Percentiles rank a stretch among this genome's conserved stretches.
Conservation (phyloP, 2,797 vertebrate genomes). For the Ispidina lecontei region DNA sequence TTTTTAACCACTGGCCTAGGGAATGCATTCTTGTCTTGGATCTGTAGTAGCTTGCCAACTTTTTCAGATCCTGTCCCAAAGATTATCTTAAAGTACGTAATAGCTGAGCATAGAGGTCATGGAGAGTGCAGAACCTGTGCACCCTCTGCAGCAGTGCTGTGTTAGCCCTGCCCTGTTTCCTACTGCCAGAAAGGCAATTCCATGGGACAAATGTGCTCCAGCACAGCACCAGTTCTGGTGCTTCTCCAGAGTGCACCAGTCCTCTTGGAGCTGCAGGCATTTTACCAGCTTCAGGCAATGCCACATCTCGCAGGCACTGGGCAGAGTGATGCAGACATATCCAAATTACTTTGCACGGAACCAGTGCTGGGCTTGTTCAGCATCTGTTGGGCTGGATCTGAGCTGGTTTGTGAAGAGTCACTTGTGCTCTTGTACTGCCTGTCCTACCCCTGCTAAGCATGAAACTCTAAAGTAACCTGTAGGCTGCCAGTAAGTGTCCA, state of each 20-base stretch:
- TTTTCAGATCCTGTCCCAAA: not conserved
- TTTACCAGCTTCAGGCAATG: not conserved
- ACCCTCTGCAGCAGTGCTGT: not conserved
- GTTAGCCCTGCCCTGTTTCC: not conserved
- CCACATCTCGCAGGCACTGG: not conserved
- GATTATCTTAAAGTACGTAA: not conserved
- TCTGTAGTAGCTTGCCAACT: not conserved
- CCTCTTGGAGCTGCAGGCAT: not conserved
- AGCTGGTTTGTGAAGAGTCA: not conserved
- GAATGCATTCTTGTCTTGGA: not conserved
- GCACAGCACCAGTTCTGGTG: not conserved
- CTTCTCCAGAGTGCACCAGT: not conserved
- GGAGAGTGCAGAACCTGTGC: not conserved
- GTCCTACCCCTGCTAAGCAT: accelerated
- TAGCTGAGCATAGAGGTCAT: not conserved
- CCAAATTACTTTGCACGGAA: not conserved
- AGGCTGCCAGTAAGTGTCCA: not conserved
- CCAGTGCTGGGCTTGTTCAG: not conserved
- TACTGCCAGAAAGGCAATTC: not conserved
- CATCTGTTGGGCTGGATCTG: not conserved
- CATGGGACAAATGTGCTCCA: not conserved
- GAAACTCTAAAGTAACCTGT: not conserved
- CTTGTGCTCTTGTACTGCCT: not conserved
- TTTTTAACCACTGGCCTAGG: not conserved
- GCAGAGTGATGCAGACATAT: not conserved